These are phyloP conservation scores for Tachysurus vachellii DNA, from an alignment of 2,113 vertebrate species.

Conservation along the genomic window DNA sequence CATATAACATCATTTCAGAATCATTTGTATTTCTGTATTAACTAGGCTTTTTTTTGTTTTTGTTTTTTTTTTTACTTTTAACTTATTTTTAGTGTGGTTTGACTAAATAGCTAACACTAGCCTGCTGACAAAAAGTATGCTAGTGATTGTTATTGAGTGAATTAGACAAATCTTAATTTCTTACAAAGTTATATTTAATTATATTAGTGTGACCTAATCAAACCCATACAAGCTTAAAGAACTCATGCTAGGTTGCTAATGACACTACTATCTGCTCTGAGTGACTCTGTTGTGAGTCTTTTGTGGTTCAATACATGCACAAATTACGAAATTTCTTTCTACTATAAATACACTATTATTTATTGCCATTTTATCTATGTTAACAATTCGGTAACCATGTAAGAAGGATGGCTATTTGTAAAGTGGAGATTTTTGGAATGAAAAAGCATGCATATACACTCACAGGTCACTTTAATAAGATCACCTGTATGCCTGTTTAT, in stretches of 20 bases:
- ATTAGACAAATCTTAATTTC: not conserved
- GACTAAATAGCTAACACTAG: not conserved
- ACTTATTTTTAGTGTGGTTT: not conserved
- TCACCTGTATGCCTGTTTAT: no score
- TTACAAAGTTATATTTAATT: not conserved
- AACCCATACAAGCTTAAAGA: not conserved
- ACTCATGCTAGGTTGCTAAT: not conserved
- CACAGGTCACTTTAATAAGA: not conserved
- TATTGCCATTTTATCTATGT: no score
- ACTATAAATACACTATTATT: not conserved
- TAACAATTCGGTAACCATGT: not conserved
- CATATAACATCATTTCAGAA: not conserved
- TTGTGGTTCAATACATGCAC: no score
- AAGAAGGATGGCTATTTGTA: not conserved
- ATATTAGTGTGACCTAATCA: not conserved
- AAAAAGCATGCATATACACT: not conserved
- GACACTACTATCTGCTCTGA: not conserved
- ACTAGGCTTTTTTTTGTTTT: not conserved
- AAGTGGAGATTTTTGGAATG: not conserved
- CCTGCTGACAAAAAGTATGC: not conserved
- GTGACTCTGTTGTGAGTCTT: not conserved
- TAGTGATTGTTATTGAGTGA: not conserved
- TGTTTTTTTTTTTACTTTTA: no score
- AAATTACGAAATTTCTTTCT: not conserved
- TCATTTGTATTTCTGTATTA: not conserved